These are phyloP conservation scores for Euplexia lucipara DNA, from an alignment of 2,888 invertebrate genomes.

Conservation along the genomic window DNA sequence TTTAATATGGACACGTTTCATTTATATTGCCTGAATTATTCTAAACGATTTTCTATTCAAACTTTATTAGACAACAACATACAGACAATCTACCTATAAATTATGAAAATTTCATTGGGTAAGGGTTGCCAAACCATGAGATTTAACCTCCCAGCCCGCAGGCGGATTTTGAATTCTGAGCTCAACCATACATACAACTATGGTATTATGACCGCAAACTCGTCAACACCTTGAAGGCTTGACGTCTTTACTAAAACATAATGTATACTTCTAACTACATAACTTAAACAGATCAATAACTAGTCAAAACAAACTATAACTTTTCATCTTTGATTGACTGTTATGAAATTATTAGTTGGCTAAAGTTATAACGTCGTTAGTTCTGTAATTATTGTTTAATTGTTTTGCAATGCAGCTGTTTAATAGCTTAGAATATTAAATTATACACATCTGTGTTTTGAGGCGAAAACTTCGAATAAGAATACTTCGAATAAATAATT, in stretches of 20 bases:
- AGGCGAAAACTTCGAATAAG: neutral
- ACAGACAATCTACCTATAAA: too few relatives aligned
- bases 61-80: too few relatives aligned
- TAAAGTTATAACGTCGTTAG: constrained; percentile 19
- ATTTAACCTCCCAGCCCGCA: too few relatives aligned
- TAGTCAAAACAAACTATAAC: constrained; percentile 2
- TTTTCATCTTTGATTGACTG: constrained; percentile 24
- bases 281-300: constrained; percentile 8
- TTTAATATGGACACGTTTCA: neutral
- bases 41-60: too few relatives aligned
- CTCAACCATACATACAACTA: neutral
- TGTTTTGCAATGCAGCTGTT: constrained; percentile 27
- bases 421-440: constrained; percentile 13
- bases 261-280: neutral
- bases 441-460: constrained; percentile 1
- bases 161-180: neutral
- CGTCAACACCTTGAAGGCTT: neutral
- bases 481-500: neutral
- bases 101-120: too few relatives aligned
- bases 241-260: neutral
- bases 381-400: constrained; percentile 23
- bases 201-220: neutral
- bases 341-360: constrained; percentile 27
- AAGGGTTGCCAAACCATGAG: too few relatives aligned
- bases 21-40: too few relatives aligned